These are phyloP conservation scores for Carcinoscorpius rotundicauda DNA, from an alignment of 1,140 invertebrate genomes.

Conservation along the genomic window DNA sequence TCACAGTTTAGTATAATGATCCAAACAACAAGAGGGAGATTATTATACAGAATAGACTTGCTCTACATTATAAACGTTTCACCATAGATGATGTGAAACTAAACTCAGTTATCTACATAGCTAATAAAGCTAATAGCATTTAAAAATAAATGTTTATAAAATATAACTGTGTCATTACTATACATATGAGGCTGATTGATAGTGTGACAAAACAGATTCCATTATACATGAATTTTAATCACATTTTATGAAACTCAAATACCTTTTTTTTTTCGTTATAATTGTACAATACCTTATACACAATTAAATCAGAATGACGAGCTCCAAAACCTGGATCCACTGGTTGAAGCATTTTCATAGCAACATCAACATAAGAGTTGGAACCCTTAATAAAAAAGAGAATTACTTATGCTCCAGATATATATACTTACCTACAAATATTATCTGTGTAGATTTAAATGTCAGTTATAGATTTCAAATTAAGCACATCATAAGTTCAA, in stretches of 20 bases:
- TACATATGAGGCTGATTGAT: no score
- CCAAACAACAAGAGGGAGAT: no score
- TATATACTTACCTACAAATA: background rate
- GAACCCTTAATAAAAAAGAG: constrained; percentile 20
- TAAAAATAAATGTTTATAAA: no score
- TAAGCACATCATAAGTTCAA: no score
- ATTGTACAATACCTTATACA: constrained; percentile 51
- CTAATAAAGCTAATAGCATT: no score
- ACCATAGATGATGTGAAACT: no score
- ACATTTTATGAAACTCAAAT: background rate
- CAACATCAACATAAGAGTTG: constrained; percentile 52
- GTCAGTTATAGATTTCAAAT: no score
- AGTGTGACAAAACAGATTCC: background rate
- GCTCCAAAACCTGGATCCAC: constrained; percentile 71
- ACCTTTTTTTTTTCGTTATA: background rate
- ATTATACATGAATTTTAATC: background rate
- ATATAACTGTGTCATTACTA: no score
- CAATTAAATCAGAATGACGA: constrained; percentile 54
- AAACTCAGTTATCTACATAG: no score
- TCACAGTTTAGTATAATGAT: no score
- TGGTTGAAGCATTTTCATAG: constrained; percentile 91
- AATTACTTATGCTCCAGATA: background rate
- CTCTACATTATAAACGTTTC: no score
- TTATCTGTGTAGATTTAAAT: background rate
- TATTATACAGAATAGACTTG: no score